Evolutionary conservation across 2,797 vertebrate genomes (phyloP), one percentile per base, ranked within the genome.

Genomic region (Paramormyrops hopkinsi): DNA sequence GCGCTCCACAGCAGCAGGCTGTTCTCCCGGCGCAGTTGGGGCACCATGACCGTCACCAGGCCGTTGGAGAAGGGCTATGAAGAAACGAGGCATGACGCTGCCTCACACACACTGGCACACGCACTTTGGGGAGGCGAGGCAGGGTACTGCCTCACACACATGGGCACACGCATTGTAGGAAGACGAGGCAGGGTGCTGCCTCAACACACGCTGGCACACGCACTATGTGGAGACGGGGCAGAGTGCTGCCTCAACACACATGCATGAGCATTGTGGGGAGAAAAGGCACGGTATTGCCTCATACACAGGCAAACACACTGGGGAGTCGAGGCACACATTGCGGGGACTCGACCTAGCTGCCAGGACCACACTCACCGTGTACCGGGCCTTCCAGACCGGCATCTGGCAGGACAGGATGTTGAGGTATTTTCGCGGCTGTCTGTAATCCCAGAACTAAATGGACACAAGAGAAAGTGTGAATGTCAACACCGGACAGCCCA

Each of bases 351-450:
- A 46, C 3, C 33, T 7, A 19, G 7, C 54, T 22, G 54, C 86
- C 17, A 37, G 29, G 4, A 4, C 4, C 76, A 92, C 83, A 93
- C 97, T 96, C 93, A 99, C 98, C 12, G 98, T 98, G 94, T 99
- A 99, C 90, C 98, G 94, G 83, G 98, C 98, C 93, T 99, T 99
- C 98, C 98, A 99, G 91, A 99, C 98, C 0, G 98, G 98, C 62
- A 99, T 98, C 94, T 99, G 98, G 92, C 98, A 99, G 84, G 98
- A 97, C 91, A 99, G 95, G 93, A 99, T 98, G 93, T 93, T 98
- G 93, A 99, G 96, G 94, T 98, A 98, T 92, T 99, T 99, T 92
- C 98, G 96, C 89, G 98, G 98, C 93, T 99, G 98, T 90, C 98
- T 97, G 92, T 97, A 98, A 96, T 99, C 98, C 98, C 98, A 99